A percentile compares a stretch with the other conserved stretches of the same genome.
Evolutionary conservation across 2,113 vertebrate genomes (phyloP).

Genomic region (Papio anubis): DNA sequence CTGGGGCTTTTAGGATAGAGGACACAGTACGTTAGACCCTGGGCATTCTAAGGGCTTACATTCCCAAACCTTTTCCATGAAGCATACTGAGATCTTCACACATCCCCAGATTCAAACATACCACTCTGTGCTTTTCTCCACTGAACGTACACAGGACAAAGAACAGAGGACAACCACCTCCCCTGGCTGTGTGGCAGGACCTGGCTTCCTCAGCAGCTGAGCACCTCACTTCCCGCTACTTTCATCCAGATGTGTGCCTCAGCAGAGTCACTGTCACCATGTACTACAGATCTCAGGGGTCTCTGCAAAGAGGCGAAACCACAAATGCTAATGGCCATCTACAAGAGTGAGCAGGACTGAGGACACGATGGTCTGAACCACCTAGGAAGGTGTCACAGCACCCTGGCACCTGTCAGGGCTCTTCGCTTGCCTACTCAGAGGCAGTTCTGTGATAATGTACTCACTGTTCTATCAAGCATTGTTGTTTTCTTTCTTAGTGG

Average conservation of each 20-base stretch:
- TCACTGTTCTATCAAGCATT: background rate
- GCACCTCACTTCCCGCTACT: background rate
- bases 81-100: background rate
- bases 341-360: background rate
- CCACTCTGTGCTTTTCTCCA: background rate
- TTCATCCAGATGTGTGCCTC: background rate
- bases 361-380: background rate
- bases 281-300: rapidly evolving
- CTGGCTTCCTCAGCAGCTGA: background rate
- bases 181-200: background rate
- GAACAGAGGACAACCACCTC: background rate
- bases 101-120: background rate
- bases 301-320: background rate
- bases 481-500: background rate
- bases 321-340: background rate
- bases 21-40: rapidly evolving
- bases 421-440: background rate
- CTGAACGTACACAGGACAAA: background rate
- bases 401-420: background rate
- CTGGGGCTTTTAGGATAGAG: background rate
- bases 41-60: background rate
- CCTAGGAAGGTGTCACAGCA: rapidly evolving
- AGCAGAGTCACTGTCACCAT: background rate
- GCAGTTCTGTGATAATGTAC: background rate
- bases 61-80: background rate